Percentiles rank a stretch among this genome's conserved stretches.
These are phyloP conservation scores for Scyliorhinus canicula DNA, from an alignment of 2,797 vertebrate species.

Conservation along the genomic window DNA sequence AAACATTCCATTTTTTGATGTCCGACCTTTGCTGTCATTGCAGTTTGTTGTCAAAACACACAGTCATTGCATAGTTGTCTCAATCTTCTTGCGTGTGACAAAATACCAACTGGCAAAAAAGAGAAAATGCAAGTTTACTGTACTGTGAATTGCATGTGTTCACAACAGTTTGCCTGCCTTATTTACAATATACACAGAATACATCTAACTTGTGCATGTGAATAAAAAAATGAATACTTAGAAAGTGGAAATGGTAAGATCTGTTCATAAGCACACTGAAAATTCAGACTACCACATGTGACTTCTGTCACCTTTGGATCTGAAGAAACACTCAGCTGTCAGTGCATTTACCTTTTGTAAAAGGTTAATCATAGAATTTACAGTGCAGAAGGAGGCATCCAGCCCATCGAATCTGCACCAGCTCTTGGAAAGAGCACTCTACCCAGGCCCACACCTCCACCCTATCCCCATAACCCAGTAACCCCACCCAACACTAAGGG, in stretches of 20 bases:
- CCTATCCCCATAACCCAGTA: too few species aligned
- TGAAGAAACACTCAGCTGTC: background rate
- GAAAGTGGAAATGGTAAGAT: background rate
- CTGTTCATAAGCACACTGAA: background rate
- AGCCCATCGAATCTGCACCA: too few species aligned
- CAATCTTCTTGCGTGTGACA: background rate
- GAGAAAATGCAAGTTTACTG: conserved; percentile 23
- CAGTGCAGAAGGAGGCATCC: too few species aligned
- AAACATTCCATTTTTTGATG: background rate
- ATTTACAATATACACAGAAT: conserved; percentile 7
- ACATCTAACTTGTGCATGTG: background rate
- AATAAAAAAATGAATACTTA: background rate
- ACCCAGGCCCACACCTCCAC: too few species aligned
- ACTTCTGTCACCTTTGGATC: background rate
- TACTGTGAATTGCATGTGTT: background rate
- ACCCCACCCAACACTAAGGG: too few species aligned
- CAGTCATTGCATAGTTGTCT: background rate
- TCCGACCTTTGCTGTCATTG: background rate
- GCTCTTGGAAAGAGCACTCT: too few species aligned
- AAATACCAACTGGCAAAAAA: conserved; percentile 30
- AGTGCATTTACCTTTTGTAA: background rate
- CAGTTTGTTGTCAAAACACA: conserved; percentile 34
- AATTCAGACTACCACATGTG: background rate
- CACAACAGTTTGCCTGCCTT: conserved; percentile 16
- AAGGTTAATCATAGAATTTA: too few species aligned